Conservation (phyloP, 2,113 vertebrate species). For the Microcebus ravelobensis region DNA sequence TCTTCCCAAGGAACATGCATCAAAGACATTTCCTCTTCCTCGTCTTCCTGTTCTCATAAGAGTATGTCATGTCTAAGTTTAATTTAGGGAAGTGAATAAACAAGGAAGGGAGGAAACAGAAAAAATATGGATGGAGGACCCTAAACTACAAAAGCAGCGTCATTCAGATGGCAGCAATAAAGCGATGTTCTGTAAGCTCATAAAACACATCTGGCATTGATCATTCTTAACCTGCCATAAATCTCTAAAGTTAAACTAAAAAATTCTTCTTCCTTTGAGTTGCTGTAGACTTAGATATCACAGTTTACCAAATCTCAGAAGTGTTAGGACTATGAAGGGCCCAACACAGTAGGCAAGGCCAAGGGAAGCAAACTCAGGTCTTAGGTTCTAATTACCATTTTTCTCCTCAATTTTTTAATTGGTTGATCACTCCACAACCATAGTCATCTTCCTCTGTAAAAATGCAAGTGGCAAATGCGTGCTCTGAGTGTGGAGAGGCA, state of each 20-base stretch:
- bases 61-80: background rate
- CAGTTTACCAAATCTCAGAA: background rate
- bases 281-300: background rate
- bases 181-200: background rate
- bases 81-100: constrained; percentile 24
- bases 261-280: background rate
- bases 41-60: background rate
- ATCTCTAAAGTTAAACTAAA: background rate
- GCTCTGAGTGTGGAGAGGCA: background rate
- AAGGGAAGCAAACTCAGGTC: background rate
- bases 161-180: background rate
- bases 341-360: background rate
- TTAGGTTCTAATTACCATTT: background rate
- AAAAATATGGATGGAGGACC: background rate
- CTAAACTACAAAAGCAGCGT: background rate
- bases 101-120: background rate
- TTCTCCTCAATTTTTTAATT: background rate
- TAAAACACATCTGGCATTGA: background rate
- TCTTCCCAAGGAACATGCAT: constrained; percentile 20
- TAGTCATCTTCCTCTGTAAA: background rate
- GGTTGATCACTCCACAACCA: background rate
- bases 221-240: background rate
- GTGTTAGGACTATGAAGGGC: background rate
- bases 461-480: background rate
- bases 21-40: constrained; percentile 33